Evolutionary conservation across 1,140 invertebrate species (phyloP).

Genomic region (Uloborus diversus): DNA sequence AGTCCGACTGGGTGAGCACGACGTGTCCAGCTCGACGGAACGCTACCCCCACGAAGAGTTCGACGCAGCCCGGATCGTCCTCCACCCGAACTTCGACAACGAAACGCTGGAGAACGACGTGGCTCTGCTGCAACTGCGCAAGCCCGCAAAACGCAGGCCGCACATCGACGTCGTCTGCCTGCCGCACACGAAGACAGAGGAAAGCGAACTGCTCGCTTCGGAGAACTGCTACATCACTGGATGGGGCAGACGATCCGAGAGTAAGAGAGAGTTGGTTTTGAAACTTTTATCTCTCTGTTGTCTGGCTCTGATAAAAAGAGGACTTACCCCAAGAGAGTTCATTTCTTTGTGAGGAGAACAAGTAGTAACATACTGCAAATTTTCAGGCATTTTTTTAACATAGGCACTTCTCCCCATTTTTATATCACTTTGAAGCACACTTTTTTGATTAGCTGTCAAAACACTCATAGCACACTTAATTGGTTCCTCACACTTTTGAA

Average conservation of each 20-base stretch:
- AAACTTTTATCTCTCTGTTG: too few species aligned
- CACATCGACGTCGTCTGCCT: constrained; percentile 68
- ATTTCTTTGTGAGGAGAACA: too few species aligned
- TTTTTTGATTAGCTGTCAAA: too few species aligned
- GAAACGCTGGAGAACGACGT: constrained; percentile 67
- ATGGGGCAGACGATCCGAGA: constrained; percentile 69
- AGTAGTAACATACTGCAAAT: too few species aligned
- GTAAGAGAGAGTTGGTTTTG: too few species aligned
- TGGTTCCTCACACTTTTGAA: too few species aligned
- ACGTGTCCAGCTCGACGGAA: constrained; percentile 65
- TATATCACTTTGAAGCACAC: too few species aligned
- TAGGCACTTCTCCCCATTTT: too few species aligned
- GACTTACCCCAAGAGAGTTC: too few species aligned
- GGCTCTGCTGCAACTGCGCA: constrained; percentile 64
- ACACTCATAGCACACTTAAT: too few species aligned
- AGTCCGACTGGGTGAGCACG: constrained; percentile 68
- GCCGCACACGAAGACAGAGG: constrained; percentile 59
- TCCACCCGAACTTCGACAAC: constrained; percentile 66
- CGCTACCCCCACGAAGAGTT: constrained; percentile 62
- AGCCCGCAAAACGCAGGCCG: constrained; percentile 61
- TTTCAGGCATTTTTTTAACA: too few species aligned
- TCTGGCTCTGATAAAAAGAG: too few species aligned
- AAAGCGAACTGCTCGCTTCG: constrained; percentile 38
- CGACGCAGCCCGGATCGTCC: constrained; percentile 52
- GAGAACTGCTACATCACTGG: constrained; percentile 70